A percentile compares a stretch with the other conserved stretches of the same genome.
These are phyloP conservation scores for Ephialtes manifestator DNA, from an alignment of 2,888 invertebrate species.

Conservation along the genomic window DNA sequence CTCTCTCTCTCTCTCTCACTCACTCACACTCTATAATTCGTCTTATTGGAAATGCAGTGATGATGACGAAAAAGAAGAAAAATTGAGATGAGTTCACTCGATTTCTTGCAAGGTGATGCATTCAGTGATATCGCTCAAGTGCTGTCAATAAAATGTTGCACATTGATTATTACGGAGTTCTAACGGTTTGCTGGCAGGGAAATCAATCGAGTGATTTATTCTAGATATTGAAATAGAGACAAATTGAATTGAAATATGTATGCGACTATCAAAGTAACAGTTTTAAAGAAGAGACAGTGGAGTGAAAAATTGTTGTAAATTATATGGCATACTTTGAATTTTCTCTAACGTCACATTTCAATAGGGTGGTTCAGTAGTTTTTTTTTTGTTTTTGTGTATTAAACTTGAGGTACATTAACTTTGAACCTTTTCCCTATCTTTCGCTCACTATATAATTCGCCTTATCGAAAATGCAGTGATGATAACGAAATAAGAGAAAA, in stretches of 20 bases:
- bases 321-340: background rate
- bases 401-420: background rate
- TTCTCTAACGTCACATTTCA: background rate
- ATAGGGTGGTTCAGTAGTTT: background rate
- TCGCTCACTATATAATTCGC: no score
- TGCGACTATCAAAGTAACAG: background rate
- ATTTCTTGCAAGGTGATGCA: constrained; percentile 15
- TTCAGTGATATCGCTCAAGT: background rate
- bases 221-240: background rate
- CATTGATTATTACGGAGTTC: constrained; percentile 1
- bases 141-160: background rate
- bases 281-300: background rate
- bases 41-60: constrained; percentile 25
- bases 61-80: background rate
- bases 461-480: no score
- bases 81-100: background rate
- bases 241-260: background rate
- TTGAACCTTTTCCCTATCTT: no score
- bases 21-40: background rate
- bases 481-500: no score
- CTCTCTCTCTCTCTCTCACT: constrained; percentile 20
- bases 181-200: background rate
- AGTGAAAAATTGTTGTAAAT: background rate
- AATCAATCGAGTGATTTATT: background rate
- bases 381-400: background rate